Evolutionary conservation across 2,113 vertebrate genomes (phyloP), one percentile per base, ranked within the genome.

Genomic region (Piliocolobus tephrosceles): DNA sequence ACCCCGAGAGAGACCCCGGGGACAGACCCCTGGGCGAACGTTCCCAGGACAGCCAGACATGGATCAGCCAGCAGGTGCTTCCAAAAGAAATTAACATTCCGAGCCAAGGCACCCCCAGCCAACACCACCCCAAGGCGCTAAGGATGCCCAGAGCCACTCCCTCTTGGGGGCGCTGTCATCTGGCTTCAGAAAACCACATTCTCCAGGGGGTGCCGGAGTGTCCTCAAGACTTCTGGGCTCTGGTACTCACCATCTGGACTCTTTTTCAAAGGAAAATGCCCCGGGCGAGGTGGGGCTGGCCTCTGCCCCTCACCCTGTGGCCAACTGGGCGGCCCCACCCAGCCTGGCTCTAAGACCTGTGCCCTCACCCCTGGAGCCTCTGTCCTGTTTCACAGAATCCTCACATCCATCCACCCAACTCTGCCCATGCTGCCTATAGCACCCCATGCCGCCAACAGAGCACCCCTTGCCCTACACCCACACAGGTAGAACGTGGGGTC

Each of bases 81-180:
- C 38, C 5, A 3, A 14, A 10, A 38, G 38, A 45, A 66, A 30
- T 18, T 11, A 32, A 68, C n/a, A 8, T 14, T 2, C 7, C 3
- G 11, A 0, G 32, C n/a, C 25, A 13, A 18, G 18, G 12, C 1
- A 27, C 18, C 25, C 27, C 70, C 20, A 18, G 18, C 17, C 10
- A 23, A n/a, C 70, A 38, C 72, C 22, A 64, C 27, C 27, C 12
- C 61, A 64, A 32, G 6, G 2, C 0, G n/a, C 58, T 0, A 16
- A 38, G 18, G 8, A 25, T 1, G 8, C 52, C 1, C 0, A 3
- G 35, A 55, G 73, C 38, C 45, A 13, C 25, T 27, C 52, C 12
- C 2, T 1, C 47, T 20, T 7, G 20, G 8, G 12, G 32, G 10
- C 0, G 0, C 16, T 22, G 14, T 22, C 25, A 12, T 7, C 45